These are phyloP conservation scores for Brevimyrus niger DNA, from an alignment of 2,113 vertebrate species.

Conservation along the genomic window DNA sequence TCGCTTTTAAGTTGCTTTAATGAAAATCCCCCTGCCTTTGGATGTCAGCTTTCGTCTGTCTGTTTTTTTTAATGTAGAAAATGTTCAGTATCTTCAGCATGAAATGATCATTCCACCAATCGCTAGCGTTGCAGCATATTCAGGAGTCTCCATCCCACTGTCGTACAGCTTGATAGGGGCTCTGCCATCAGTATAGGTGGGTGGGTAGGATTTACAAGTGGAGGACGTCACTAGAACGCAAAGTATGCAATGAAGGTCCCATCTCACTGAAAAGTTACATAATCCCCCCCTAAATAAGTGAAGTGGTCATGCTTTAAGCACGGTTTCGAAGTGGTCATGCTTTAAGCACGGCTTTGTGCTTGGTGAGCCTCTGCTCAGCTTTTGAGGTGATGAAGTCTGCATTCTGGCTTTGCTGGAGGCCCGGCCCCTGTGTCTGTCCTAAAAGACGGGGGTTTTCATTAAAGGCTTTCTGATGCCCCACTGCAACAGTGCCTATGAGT, in stretches of 20 bases:
- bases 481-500: conserved; percentile 8
- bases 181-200: not conserved
- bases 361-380: not conserved
- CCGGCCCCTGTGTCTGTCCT: not conserved
- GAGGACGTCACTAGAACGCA: not conserved
- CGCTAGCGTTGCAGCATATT: not conserved
- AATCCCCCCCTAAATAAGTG: not conserved
- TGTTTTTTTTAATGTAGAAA: not conserved
- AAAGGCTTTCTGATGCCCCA: not conserved
- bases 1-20: not conserved
- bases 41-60: not conserved
- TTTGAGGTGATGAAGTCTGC: not conserved
- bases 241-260: not conserved
- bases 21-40: not conserved
- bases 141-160: not conserved
- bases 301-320: not conserved
- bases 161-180: not conserved
- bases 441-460: not conserved
- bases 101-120: not conserved
- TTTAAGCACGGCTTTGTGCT: not conserved
- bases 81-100: not conserved
- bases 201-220: not conserved
- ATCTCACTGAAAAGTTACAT: not conserved
- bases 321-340: not conserved
- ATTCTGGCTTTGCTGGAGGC: not conserved